Conservation (phyloP, 1,140 invertebrate species). For the Hyles euphorbiae region DNA sequence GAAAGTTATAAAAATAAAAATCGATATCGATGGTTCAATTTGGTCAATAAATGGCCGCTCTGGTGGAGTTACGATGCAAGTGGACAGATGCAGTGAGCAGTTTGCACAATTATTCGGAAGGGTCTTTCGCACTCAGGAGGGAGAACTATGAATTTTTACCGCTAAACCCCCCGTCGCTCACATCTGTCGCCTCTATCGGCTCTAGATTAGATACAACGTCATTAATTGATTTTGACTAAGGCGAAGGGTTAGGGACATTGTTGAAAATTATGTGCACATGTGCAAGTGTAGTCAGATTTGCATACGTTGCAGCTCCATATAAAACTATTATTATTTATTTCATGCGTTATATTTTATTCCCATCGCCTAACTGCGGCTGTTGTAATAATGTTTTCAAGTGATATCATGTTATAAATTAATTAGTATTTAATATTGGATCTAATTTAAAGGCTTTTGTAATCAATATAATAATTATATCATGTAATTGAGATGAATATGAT, state of each 20-base stretch:
- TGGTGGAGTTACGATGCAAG: conserved; percentile 27
- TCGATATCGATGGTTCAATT: conserved; percentile 8
- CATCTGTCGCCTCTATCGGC: conserved; percentile 63
- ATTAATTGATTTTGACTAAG: conserved; percentile 63
- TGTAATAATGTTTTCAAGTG: no score
- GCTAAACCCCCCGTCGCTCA: conserved; percentile 57
- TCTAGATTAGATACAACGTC: conserved; percentile 61
- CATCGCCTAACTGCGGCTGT: background rate
- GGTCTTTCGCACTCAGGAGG: conserved; percentile 49
- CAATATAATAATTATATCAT: no score
- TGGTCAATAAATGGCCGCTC: background rate
- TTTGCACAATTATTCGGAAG: conserved; percentile 63
- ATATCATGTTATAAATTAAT: no score
- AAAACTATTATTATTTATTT: no score
- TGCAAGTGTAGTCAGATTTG: background rate
- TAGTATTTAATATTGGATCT: no score
- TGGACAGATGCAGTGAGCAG: conserved; percentile 67
- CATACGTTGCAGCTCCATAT: no score
- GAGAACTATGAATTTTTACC: conserved; percentile 53
- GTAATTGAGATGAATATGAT: no score
- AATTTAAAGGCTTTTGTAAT: no score
- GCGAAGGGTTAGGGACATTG: conserved; percentile 53
- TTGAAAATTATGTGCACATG: conserved; percentile 42
- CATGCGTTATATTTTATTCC: background rate
- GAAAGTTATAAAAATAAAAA: conserved; percentile 1